Percentiles rank a stretch among this genome's conserved stretches.
Conservation (phyloP, 2,888 invertebrate species). For the Dynastes grantii region DNA sequence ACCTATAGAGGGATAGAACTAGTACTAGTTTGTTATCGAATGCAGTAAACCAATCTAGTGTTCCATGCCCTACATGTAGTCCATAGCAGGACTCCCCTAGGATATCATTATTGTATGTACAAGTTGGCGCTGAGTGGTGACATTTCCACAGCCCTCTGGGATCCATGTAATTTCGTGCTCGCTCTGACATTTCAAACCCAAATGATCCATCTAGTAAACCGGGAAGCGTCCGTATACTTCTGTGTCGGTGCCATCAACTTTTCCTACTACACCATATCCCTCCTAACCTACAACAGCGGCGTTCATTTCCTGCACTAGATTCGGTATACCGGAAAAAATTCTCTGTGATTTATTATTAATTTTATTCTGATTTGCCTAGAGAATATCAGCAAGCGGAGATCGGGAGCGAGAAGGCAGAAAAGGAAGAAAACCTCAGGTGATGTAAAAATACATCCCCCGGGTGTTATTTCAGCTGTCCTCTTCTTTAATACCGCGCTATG, state of each 20-base stretch:
- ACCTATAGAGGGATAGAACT: constrained; percentile 16
- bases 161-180: constrained; percentile 69
- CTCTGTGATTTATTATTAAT: constrained; percentile 60
- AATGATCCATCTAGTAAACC: constrained; percentile 65
- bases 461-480: constrained; percentile 50
- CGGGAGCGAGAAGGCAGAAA: constrained; percentile 33
- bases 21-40: constrained; percentile 44
- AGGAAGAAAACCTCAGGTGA: constrained; percentile 42
- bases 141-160: constrained; percentile 68
- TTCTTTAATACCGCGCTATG: constrained; percentile 34
- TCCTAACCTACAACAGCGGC: constrained; percentile 23
- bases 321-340: constrained; percentile 35
- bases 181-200: constrained; percentile 68
- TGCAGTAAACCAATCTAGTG: constrained; percentile 50
- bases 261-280: constrained; percentile 36
- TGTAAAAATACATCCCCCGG: constrained; percentile 49
- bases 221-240: constrained; percentile 32
- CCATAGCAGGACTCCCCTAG: constrained; percentile 59
- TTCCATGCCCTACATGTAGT: constrained; percentile 47
- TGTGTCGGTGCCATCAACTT: constrained; percentile 48
- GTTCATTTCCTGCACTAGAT: constrained; percentile 27
- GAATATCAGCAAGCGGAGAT: constrained; percentile 44
- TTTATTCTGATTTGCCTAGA: constrained; percentile 59
- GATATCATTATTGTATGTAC: constrained; percentile 69
- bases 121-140: constrained; percentile 69